Evolutionary conservation across 2,797 vertebrate genomes (phyloP), one percentile per base, ranked within the genome.

Genomic region (Australoheros facetus): DNA sequence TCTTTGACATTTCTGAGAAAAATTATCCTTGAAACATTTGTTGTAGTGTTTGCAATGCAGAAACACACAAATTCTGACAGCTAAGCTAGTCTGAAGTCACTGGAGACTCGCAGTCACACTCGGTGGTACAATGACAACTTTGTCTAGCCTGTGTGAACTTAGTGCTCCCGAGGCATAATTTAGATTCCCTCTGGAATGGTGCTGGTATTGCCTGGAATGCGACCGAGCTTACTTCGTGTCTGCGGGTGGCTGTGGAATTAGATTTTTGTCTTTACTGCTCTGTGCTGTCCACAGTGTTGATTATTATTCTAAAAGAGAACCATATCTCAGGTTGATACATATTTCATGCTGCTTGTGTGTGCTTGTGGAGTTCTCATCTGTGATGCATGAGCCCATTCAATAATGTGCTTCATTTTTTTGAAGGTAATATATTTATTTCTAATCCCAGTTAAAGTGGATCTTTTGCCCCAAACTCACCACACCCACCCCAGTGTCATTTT

Each of bases 231-330:
- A n/a, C 81, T 85, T 70, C 79, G 56, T 79, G 60, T 73, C 80
- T 93, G 66, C 13, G 71, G 83, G 82, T 70, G 55, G 58, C 79
- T 80, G 56, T 70, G 75, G 85, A 81, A 91, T 94, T 87, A 32
- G 85, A 91, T 91, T 91, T 92, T 88, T 85, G 87, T 85, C 87
- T 91, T 83, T 76, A 79, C 75, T 32, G 78, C 72, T 78, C 80
- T 26, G 59, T 45, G 77, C 88, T 75, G 85, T 89, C 91, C 81
- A 69, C 4, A 1, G 75, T 57, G 45, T 85, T 91, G 88, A 92
- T 92, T 92, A 89, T 91, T 85, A 93, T 94, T 92, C 91, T 51
- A 64, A 86, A 77, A 80, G 89, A 87, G 87, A 86, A 78, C 83
- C 80, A 77, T 85, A 88, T 92, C 87, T 85, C 71, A 75, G 82